Evolutionary conservation across 1,140 invertebrate species (phyloP), one percentile per base, ranked within the genome.

Genomic region (Pseudomyrmex concolor): DNA sequence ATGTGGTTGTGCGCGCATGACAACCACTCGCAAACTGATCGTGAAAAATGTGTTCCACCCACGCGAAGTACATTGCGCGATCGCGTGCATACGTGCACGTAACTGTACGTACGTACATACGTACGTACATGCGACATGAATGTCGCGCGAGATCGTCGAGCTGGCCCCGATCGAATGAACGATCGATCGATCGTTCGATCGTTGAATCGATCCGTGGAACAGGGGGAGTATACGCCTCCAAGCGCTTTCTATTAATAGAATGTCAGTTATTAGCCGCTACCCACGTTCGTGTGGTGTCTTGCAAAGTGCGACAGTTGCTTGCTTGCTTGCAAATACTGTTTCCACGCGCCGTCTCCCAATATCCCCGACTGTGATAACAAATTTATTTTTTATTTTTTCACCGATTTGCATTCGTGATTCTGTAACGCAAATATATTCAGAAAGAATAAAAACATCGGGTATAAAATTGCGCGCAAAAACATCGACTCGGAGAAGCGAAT

Each of bases 221-320:
- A 72, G 67, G 57, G 62, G 73, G 72, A 34, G 5, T 34, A 34
- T 84, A 81, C 89, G 86, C 89, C 86, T 86, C 74, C 89, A 70
- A 83, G 66, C 25, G 57, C 72, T 72, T 84, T 89, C 89, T 90
- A 90, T 90, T 89, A 89, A 89, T 89, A 89, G 86, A 83, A 81
- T 50, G 81, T 34, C 64, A 67, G 83, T 89, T 88, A 88, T 89
- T 87, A 85, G 77, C 72, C 71, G 50, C 77, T 64, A 48, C 85
- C 87, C 76, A 89, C 87, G 43, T 34, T 45, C 48, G 57, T 57
- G 45, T 13, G 22, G 50, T 80, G 71, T 71, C 17, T 68, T 55
- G 67, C 50, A 81, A 84, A 66, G 43, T 63, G 55, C 0, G 34
- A 34, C 34, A 34, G 34, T 34, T 34, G 34, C 34, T 34, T 34